Evolutionary conservation across 2,113 vertebrate species (phyloP).

Genomic region (Vireo altiloquus): DNA sequence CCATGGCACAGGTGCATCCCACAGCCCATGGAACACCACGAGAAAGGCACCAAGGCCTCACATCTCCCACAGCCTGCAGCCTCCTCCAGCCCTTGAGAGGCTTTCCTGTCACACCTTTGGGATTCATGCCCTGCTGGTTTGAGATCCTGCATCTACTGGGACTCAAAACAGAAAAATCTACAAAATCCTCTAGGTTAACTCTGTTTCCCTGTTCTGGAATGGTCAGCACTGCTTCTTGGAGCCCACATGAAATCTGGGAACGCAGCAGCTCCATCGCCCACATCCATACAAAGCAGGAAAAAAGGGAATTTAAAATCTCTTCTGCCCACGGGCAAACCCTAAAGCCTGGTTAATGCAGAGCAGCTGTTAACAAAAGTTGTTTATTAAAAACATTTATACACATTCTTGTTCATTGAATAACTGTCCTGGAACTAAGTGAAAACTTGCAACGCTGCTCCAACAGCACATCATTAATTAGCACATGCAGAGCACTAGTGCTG

Average conservation of each 20-base stretch:
- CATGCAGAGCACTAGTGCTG: not conserved
- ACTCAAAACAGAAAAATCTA: not conserved
- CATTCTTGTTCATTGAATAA: not conserved
- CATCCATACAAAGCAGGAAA: not conserved
- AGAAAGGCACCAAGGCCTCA: not conserved
- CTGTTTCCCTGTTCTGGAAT: not conserved
- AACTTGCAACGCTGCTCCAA: not conserved
- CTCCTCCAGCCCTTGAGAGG: not conserved
- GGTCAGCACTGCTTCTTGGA: fast-evolving
- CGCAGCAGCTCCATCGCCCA: not conserved
- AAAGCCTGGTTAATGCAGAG: not conserved
- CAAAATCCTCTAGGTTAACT: not conserved
- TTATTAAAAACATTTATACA: not conserved
- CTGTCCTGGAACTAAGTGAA: not conserved
- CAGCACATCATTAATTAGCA: not conserved
- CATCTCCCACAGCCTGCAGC: not conserved
- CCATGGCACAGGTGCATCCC: not conserved
- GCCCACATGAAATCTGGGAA: not conserved
- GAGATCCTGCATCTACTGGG: fast-evolving
- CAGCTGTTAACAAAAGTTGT: not conserved
- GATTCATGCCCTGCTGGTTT: not conserved
- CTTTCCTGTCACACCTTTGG: not conserved
- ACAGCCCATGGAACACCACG: fast-evolving
- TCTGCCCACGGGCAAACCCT: not conserved
- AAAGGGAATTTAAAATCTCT: not conserved